These are phyloP conservation scores for Alligator sinensis DNA, from an alignment of 2,113 vertebrate species.

Conservation along the genomic window DNA sequence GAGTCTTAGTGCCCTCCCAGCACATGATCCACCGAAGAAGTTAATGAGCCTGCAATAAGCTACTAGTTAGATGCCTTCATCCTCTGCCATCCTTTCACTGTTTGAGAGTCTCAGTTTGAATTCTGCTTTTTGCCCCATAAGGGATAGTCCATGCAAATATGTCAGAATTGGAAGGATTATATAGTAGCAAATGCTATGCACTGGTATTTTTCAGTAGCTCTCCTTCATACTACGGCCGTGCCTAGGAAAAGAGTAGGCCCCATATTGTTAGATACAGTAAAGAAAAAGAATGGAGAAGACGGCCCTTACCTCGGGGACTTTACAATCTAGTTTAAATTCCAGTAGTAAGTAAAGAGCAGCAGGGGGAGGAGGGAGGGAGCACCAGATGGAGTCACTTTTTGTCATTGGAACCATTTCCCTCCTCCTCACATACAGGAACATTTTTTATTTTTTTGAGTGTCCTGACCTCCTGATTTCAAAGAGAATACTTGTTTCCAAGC, in stretches of 20 bases:
- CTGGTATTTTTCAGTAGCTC: neutral
- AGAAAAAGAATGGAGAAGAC: slow-evolving; percentile 13
- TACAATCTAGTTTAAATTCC: slow-evolving; percentile 46
- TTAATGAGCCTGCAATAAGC: neutral
- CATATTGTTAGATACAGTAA: slow-evolving; percentile 31
- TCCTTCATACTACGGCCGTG: slow-evolving; percentile 44
- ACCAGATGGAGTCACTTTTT: neutral
- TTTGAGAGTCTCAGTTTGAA: neutral
- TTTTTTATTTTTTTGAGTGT: neutral
- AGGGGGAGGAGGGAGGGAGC: neutral
- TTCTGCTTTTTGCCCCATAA: neutral
- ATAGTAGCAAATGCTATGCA: neutral
- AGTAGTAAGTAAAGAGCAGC: neutral
- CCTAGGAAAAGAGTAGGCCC: slow-evolving; percentile 1
- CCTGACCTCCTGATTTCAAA: neutral
- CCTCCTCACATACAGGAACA: neutral
- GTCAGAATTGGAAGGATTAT: neutral
- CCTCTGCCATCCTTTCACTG: neutral
- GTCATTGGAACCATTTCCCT: neutral
- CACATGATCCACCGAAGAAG: accelerated
- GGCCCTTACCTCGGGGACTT: neutral
- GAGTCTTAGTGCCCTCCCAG: neutral
- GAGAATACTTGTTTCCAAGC: neutral
- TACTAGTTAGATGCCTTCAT: neutral
- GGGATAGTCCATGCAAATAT: neutral